These are phyloP conservation scores for Gorilla gorilla DNA, from an alignment of 2,113 vertebrate species.

Conservation along the genomic window DNA sequence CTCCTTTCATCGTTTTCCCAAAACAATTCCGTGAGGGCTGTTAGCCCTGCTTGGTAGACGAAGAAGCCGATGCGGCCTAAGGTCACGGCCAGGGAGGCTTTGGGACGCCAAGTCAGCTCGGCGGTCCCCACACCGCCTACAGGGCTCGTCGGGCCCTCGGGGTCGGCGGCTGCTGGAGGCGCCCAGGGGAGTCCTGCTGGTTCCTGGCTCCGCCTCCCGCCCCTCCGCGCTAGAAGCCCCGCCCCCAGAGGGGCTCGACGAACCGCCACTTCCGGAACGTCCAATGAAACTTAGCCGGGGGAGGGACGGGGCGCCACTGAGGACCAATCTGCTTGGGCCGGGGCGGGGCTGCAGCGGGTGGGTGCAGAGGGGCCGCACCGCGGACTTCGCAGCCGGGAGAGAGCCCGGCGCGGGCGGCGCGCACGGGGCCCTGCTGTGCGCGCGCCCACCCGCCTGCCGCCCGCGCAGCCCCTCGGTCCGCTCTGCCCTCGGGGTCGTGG, in stretches of 20 bases:
- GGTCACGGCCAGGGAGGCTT: not conserved
- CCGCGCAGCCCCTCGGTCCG: not conserved
- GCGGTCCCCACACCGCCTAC: no score
- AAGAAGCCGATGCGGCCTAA: not conserved
- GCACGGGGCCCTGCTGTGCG: not conserved
- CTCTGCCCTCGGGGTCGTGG: not conserved
- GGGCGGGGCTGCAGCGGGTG: slow-evolving; percentile 41
- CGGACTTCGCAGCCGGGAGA: not conserved
- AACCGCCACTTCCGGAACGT: not conserved
- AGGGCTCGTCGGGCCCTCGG: not conserved
- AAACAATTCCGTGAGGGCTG: not conserved
- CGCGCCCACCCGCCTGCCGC: not conserved
- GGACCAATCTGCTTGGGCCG: not conserved
- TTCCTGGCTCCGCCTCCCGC: not conserved
- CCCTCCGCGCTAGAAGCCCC: not conserved
- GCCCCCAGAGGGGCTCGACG: not conserved
- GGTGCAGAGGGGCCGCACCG: not conserved
- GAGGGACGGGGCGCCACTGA: not conserved
- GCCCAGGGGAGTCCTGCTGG: accelerated
- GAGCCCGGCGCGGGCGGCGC: slow-evolving; percentile 7
- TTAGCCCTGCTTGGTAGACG: not conserved
- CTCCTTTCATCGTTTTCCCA: not conserved
- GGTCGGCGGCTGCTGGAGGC: accelerated
- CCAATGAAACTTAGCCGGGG: slow-evolving; percentile 55
- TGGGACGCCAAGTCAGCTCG: not conserved